Percentiles rank a stretch among this genome's conserved stretches.
phyloP scores from a whole-genome alignment of 1,140 invertebrate genomes.

The Tribolium castaneum region DNA sequence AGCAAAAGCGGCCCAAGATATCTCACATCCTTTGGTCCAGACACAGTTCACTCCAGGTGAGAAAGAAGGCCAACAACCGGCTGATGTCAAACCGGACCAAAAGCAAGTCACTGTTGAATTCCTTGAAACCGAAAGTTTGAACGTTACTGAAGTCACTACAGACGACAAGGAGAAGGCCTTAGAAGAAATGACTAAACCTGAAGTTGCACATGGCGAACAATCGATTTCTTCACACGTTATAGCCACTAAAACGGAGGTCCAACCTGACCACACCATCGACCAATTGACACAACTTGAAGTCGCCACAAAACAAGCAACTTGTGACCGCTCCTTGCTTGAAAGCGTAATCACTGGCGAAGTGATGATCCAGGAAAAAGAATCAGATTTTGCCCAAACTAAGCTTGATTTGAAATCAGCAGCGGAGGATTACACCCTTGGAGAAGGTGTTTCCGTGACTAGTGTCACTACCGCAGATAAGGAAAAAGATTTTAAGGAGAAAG shows the following conservation, averaged over 20 bases:
- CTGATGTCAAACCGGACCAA: slow-evolving; percentile 64
- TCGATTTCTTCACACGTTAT: slow-evolving; percentile 67
- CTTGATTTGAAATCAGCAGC: slow-evolving; percentile 63
- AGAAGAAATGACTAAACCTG: slow-evolving; percentile 59
- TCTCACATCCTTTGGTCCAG: slow-evolving; percentile 61
- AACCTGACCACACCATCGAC: slow-evolving; percentile 46
- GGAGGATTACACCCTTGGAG: slow-evolving; percentile 65
- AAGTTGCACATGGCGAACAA: slow-evolving; percentile 64
- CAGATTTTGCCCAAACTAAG: slow-evolving; percentile 62
- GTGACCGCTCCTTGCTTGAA: slow-evolving; percentile 64
- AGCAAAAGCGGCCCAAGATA: slow-evolving; percentile 60
- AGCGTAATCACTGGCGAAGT: slow-evolving; percentile 62
- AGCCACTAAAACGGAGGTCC: slow-evolving; percentile 66
- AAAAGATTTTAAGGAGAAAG: slow-evolving; percentile 59
- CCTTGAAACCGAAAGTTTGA: slow-evolving; percentile 65
- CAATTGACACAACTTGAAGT: slow-evolving; percentile 49
- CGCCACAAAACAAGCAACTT: slow-evolving; percentile 62
- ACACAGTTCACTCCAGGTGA: slow-evolving; percentile 65
- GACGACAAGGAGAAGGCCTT: slow-evolving; percentile 68
- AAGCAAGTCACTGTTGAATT: slow-evolving; percentile 65
- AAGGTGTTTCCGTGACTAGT: slow-evolving; percentile 66
- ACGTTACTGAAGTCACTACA: slow-evolving; percentile 64
- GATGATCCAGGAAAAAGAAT: slow-evolving; percentile 67
- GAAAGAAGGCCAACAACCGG: slow-evolving; percentile 66
- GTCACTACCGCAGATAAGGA: slow-evolving; percentile 69